Base-by-base conservation (phyloP, 2,113 vertebrate species). In the Morone saxatilis region DNA sequence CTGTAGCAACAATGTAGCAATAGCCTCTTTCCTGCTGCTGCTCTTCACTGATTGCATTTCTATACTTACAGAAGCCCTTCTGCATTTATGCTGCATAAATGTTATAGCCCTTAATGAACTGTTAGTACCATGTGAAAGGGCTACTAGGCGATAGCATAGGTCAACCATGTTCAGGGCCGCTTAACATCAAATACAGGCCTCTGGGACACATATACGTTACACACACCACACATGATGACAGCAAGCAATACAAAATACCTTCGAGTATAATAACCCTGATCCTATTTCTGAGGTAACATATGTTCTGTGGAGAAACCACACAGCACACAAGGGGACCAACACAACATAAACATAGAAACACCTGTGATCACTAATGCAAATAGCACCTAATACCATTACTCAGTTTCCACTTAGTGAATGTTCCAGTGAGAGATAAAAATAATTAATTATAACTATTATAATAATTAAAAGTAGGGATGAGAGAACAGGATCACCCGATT, bases 221-320 rank as follows among this genome's bases (percentile, higher is more conserved):
- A 81, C 60, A 77, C 71, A 69, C 48, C 53, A 62, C 78, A 60
- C 78, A 85, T 76, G 81, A 76, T 86, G 87, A 92, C 75, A 85
- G 85, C 56, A 47, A 84, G 80, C 80, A 71, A 83, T 80, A 81
- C 40, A 69, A 59, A 84, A 79, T 86, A 83, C 78, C 71, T 59
- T 91, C 76, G 61, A 78, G 20, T 78, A 90, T 84, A 84, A 91
- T 91, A 88, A 71, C 81, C 71, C 56, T 31, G 81, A 86, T 92
- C 82, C 79, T 73, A 87, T 93, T 93, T 91, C 83, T 67, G 43
- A 69, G 43, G 69, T 71, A 76, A 78, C 87, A 89, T 89, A 88
- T 92, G 89, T 83, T 88, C 50, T 70, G 69, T 76, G 69, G 84
- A 57, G 54, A 6, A 75, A 60, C 38, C 22, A 41, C 40, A 51